A percentile compares a stretch with the other conserved stretches of the same genome.
These are phyloP conservation scores for Azemiops feae DNA, from an alignment of 2,113 vertebrate species.

Conservation along the genomic window DNA sequence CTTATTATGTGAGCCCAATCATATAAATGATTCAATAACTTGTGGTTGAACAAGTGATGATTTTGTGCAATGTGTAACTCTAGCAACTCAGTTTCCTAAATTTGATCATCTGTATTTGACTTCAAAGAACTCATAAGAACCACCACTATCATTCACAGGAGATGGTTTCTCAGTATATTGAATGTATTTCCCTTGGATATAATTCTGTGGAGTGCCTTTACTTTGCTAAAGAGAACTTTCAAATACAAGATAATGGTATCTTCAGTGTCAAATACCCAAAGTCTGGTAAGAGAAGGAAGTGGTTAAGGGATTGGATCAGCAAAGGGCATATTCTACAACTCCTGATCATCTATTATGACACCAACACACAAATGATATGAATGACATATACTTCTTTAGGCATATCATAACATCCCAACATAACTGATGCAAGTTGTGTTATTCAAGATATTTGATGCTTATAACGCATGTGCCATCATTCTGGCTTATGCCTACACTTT, in stretches of 20 bases:
- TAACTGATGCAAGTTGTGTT: neutral
- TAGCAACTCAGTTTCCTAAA: neutral
- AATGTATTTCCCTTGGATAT: constrained; percentile 3
- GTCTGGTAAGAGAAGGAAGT: constrained; percentile 22
- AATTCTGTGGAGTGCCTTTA: constrained; percentile 2
- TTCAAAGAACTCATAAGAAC: neutral
- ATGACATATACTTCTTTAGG: neutral
- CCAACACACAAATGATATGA: neutral
- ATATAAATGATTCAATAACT: neutral
- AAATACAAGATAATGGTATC: constrained; percentile 32
- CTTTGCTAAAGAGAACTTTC: constrained; percentile 28
- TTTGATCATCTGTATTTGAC: neutral
- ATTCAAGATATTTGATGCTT: neutral
- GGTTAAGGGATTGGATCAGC: neutral
- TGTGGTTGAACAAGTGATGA: neutral
- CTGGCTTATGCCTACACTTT: neutral
- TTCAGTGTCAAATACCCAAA: constrained; percentile 40
- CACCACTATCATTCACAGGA: neutral
- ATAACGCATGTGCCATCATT: neutral
- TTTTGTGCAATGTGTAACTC: neutral
- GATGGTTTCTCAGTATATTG: neutral
- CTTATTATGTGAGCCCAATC: neutral
- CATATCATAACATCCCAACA: neutral
- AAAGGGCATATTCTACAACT: neutral
- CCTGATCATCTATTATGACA: neutral